phyloP scores from a whole-genome alignment of 2,797 vertebrate genomes.

The Podarcis siculus region DNA sequence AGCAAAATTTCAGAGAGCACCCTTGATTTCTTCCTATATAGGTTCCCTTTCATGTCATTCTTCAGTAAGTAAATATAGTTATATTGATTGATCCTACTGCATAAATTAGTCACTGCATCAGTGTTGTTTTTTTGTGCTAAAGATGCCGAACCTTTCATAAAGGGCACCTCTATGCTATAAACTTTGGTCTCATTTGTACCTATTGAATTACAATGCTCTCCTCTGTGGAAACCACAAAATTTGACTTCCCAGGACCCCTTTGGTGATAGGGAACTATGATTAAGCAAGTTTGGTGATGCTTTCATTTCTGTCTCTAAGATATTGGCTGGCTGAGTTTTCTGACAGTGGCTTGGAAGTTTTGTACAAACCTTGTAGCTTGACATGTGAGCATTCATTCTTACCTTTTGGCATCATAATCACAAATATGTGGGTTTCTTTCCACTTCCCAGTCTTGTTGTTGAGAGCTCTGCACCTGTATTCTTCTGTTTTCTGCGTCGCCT shows the following conservation, averaged over 20 bases:
- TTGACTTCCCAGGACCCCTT: neutral
- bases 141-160: neutral
- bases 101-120: neutral
- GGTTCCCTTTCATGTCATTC: neutral
- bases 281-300: neutral
- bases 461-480: constrained; percentile 92
- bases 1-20: neutral
- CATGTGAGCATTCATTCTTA: constrained; percentile 70
- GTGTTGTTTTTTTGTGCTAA: neutral
- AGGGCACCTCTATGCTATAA: neutral
- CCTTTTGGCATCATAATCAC: constrained; percentile 87
- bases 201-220: neutral
- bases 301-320: neutral
- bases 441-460: constrained; percentile 91
- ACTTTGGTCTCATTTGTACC: neutral
- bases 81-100: neutral
- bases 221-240: neutral
- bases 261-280: neutral
- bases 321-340: neutral
- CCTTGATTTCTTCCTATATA: neutral
- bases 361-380: neutral
- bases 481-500: constrained; percentile 81
- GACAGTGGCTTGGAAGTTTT: neutral
- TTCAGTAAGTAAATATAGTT: neutral
- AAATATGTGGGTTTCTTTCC: constrained; percentile 89